Evolutionary conservation across 2,888 invertebrate genomes (phyloP).

Genomic region (Caenorhabditis macrosperma): DNA sequence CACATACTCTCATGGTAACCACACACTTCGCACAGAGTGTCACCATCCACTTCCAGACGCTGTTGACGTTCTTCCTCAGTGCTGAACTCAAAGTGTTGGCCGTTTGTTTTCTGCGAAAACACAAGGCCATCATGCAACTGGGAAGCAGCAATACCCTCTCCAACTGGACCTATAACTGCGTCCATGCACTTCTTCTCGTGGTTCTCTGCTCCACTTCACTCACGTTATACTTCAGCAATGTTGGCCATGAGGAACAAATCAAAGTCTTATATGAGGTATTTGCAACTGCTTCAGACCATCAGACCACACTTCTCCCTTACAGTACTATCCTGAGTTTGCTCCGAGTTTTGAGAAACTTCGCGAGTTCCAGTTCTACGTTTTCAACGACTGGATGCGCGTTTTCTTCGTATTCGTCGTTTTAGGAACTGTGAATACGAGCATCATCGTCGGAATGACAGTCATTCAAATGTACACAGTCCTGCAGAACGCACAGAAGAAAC

Average conservation of each 20-base stretch:
- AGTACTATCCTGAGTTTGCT: constrained; percentile 3
- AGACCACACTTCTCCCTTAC: neutral
- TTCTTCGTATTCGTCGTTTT: neutral
- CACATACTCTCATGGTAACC: constrained; percentile 26
- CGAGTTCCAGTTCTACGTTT: neutral
- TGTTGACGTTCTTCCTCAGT: neutral
- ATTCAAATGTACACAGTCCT: constrained; percentile 11
- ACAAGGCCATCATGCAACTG: constrained; percentile 21
- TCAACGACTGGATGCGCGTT: neutral
- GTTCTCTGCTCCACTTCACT: neutral
- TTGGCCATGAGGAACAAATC: neutral
- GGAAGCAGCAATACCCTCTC: neutral
- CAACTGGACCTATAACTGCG: neutral
- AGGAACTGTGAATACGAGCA: neutral
- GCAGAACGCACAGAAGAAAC: neutral
- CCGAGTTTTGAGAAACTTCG: neutral
- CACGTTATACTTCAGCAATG: neutral
- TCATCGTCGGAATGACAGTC: neutral
- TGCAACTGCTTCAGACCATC: neutral
- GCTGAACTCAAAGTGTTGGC: constrained; percentile 20
- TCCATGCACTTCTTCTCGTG: neutral
- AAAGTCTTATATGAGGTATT: neutral
- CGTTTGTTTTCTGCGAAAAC: constrained; percentile 32
- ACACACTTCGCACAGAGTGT: no score
- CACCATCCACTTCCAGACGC: constrained; percentile 36